Evolutionary conservation across 2,113 vertebrate species (phyloP).

Genomic region (Siniperca knerii): DNA sequence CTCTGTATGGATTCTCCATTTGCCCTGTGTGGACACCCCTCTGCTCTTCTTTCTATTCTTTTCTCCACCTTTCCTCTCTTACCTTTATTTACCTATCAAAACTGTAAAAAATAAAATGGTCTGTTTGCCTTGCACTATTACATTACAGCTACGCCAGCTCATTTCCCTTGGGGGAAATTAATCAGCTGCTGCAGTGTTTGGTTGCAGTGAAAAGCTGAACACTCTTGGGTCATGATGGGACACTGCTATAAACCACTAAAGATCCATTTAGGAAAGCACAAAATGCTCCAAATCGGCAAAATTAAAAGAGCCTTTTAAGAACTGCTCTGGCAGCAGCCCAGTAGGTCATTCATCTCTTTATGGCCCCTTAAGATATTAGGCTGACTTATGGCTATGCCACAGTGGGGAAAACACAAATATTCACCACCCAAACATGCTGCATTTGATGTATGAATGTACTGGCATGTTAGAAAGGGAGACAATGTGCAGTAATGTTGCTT

Average conservation of each 20-base stretch:
- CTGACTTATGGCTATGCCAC: conserved; percentile 3
- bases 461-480: neutral
- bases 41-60: neutral
- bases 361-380: neutral
- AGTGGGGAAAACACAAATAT: neutral
- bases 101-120: neutral
- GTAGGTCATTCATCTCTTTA: neutral
- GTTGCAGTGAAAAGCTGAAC: conserved; percentile 11
- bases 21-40: neutral
- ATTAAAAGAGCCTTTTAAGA: conserved; percentile 19
- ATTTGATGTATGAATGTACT: neutral
- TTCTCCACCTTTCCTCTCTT: neutral
- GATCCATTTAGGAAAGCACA: neutral
- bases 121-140: neutral
- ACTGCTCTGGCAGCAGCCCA: neutral
- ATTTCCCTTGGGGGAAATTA: conserved; percentile 21
- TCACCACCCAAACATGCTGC: neutral
- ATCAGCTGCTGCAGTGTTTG: conserved; percentile 25
- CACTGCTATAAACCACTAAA: conserved; percentile 20
- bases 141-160: conserved; percentile 1
- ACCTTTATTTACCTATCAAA: conserved; percentile 2
- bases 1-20: conserved; percentile 18
- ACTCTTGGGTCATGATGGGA: conserved; percentile 20
- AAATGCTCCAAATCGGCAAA: conserved; percentile 14
- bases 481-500: neutral